These are phyloP conservation scores for Anseranas semipalmata DNA, from an alignment of 2,113 vertebrate genomes.

Conservation along the genomic window DNA sequence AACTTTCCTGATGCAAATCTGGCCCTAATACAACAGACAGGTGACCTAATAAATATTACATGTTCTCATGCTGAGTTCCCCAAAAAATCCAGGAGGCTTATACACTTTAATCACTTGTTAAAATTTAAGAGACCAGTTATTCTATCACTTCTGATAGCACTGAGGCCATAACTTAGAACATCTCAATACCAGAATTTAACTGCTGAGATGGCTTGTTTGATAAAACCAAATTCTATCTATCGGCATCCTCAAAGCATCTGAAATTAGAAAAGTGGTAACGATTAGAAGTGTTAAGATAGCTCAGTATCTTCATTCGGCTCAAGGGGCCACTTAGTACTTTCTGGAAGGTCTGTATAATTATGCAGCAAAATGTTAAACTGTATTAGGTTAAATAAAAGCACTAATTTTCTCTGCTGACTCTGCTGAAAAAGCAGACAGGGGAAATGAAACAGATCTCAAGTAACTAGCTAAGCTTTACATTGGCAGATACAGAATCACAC, in stretches of 20 bases:
- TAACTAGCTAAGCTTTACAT: background rate
- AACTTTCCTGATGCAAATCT: background rate
- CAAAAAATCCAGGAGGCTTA: background rate
- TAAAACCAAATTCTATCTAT: background rate
- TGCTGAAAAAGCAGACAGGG: background rate
- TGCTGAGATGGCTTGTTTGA: background rate
- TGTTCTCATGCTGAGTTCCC: rapidly evolving
- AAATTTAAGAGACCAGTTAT: background rate
- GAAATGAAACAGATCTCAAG: background rate
- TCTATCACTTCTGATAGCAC: background rate
- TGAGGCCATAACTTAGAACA: background rate
- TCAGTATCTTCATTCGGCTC: background rate
- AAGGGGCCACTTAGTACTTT: background rate
- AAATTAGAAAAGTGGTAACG: background rate
- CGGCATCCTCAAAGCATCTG: background rate
- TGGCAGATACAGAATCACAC: background rate
- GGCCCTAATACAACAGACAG: background rate
- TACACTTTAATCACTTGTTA: background rate
- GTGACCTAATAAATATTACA: background rate
- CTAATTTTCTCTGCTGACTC: background rate
- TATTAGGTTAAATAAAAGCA: background rate
- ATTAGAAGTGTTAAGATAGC: background rate
- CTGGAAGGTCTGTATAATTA: background rate
- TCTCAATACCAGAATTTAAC: background rate
- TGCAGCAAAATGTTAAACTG: background rate